These are phyloP conservation scores for Tetramorium simillimum DNA, from an alignment of 1,140 invertebrate genomes.

Conservation along the genomic window DNA sequence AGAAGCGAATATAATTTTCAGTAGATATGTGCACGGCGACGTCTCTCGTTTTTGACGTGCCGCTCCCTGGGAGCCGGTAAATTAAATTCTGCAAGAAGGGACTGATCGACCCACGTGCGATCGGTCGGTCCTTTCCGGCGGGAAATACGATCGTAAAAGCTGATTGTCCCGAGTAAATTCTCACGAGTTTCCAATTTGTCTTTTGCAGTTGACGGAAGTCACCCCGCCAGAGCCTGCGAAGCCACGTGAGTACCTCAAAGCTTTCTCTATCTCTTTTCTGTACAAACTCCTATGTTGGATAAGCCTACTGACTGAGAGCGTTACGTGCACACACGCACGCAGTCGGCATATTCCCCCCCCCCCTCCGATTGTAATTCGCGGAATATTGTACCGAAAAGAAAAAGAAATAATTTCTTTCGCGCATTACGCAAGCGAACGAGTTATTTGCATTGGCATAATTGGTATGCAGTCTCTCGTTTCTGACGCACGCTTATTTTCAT, in stretches of 20 bases:
- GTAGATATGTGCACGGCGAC: neutral
- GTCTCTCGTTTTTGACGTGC: neutral
- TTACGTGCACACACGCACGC: neutral
- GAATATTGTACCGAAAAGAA: neutral
- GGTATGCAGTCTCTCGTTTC: neutral
- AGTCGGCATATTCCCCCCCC: neutral
- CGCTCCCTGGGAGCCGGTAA: neutral
- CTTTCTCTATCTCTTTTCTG: neutral
- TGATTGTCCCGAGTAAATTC: neutral
- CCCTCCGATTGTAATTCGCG: neutral
- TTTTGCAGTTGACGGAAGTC: conserved; percentile 80
- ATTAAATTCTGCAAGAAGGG: neutral
- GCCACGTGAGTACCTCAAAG: conserved; percentile 74
- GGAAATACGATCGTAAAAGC: too few species aligned
- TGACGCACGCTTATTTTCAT: neutral
- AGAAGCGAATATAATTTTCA: neutral
- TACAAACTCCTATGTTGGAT: neutral
- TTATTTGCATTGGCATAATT: neutral
- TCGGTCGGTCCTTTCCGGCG: neutral
- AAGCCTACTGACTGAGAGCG: neutral
- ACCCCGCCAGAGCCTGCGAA: conserved; percentile 73
- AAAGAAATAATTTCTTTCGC: neutral
- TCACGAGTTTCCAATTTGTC: conserved; percentile 53
- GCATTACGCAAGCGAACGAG: neutral
- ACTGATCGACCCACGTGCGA: neutral